Evolutionary conservation across 2,888 invertebrate species (phyloP), one percentile per base, ranked within the genome.

Genomic region (Tetragnatha montana): DNA sequence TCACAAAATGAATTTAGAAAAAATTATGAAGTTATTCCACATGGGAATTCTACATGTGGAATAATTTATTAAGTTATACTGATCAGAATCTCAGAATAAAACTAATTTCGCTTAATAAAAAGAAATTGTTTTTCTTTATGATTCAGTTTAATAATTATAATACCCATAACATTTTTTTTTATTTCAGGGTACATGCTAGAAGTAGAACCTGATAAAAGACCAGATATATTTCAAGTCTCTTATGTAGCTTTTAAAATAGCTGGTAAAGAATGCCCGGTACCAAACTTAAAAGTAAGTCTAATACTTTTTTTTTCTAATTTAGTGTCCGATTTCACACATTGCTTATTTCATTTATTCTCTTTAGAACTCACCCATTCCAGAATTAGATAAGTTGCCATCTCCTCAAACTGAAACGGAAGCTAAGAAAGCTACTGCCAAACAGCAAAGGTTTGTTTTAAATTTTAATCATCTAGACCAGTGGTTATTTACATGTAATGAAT

Each of bases 201-300:
- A 93, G 96, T 96, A 76, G 97, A 98, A 94, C 95, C 96, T 76
- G 96, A 96, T 87, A 95, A 95, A 91, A 94, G 98, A 92, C 98
- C 98, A 14, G 97, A 98, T 94, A 97, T 92, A 70, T 91, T 88
- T 90, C 92, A 92, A 90, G 92, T 92, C 35, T 91, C 92, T 19
- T 87, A 84, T 71, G 70, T 92, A 70, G 91, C 91, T 60, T 92
- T 92, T 81, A 88, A 88, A 73, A 82, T 93, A 97, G 93, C 95
- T 87, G 96, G 96, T 91, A 96, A 95, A 93, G 96, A 96, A 78
- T 96, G 96, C 94, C 96, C 97, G 87, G 96, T 97, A 91, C 96
- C 96, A 93, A 97, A 97, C 95, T 94, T 97, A 94, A 95, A 96
- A 92, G 94, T 94, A 92, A 93, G 93, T 73, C 14, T n/a, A 17